These are phyloP conservation scores for Drosophila albomicans DNA, from an alignment of 1,140 invertebrate species.

Conservation along the genomic window DNA sequence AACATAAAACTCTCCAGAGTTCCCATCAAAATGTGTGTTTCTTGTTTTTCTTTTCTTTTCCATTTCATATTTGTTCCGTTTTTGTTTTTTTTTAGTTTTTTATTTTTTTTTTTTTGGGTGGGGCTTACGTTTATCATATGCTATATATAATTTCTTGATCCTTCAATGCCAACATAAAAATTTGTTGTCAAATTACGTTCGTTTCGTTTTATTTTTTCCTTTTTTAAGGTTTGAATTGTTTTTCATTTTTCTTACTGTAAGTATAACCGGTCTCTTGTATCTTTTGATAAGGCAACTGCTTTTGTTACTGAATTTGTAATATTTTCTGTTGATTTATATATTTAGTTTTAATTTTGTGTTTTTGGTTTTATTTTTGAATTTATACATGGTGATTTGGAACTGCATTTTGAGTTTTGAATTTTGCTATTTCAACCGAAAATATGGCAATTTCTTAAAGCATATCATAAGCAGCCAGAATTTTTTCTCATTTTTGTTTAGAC, in stretches of 20 bases:
- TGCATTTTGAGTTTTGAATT: constrained; percentile 56
- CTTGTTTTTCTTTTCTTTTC: constrained; percentile 33
- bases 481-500: constrained; percentile 63
- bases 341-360: constrained; percentile 37
- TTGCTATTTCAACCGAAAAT: constrained; percentile 55
- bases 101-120: constrained; percentile 58
- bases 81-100: constrained; percentile 35
- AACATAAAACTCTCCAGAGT: constrained; percentile 54
- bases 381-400: constrained; percentile 47
- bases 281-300: constrained; percentile 79
- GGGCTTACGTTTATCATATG: constrained; percentile 77
- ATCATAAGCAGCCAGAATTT: constrained; percentile 57
- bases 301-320: constrained; percentile 78
- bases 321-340: constrained; percentile 48
- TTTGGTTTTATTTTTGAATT: constrained; percentile 36
- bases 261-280: constrained; percentile 75
- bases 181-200: constrained; percentile 65
- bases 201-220: constrained; percentile 34
- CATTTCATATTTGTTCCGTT: constrained; percentile 23
- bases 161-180: constrained; percentile 61
- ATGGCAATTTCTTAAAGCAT: constrained; percentile 38
- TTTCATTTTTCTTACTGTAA: constrained; percentile 63
- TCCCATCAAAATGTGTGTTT: constrained; percentile 44
- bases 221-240: constrained; percentile 24
- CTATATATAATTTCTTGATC: constrained; percentile 54